These are phyloP conservation scores for Pipistrellus pygmaeus DNA, from an alignment of 2,797 vertebrate genomes.

Conservation along the genomic window DNA sequence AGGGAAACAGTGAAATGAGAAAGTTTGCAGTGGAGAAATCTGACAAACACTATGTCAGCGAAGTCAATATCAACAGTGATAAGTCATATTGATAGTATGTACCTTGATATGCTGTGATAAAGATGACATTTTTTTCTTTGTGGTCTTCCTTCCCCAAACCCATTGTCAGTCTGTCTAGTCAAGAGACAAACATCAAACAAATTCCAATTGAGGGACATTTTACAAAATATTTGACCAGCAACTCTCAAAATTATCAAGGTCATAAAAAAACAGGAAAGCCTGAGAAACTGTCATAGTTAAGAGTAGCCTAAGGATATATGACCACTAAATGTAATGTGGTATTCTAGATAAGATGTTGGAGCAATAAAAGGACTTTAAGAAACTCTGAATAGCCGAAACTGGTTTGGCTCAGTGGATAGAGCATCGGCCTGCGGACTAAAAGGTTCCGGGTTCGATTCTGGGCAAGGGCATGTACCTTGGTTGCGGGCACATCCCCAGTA, in stretches of 20 bases:
- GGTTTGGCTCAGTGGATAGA: too few relatives aligned
- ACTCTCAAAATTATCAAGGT: background rate
- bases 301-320: background rate
- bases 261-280: background rate
- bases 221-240: background rate
- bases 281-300: background rate
- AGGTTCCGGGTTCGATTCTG: too few relatives aligned
- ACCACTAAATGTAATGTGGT: background rate
- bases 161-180: background rate
- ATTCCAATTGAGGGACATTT: background rate
- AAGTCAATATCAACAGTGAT: background rate
- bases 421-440: too few relatives aligned
- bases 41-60: background rate
- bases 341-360: background rate
- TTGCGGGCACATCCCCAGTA: too few relatives aligned
- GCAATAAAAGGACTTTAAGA: background rate
- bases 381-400: background rate
- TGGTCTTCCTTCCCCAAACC: background rate
- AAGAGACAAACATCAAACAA: constrained; percentile 22
- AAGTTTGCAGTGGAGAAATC: background rate
- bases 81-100: background rate
- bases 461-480: too few relatives aligned
- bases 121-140: background rate
- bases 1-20: background rate
- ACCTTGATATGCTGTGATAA: background rate